These are phyloP conservation scores for Glomeris maerens DNA, from an alignment of 1,140 invertebrate genomes.

Conservation along the genomic window DNA sequence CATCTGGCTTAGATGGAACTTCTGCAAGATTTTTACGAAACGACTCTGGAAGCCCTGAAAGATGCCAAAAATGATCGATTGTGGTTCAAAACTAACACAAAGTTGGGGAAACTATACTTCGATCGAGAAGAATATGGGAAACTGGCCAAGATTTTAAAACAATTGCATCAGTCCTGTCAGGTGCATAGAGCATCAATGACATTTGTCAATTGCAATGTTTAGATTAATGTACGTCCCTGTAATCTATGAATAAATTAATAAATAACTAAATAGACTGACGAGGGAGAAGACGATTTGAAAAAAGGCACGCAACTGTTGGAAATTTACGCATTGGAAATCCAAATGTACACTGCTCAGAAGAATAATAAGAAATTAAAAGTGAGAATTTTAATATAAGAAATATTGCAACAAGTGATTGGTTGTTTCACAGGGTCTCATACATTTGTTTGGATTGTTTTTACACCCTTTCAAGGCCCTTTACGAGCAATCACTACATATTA, in stretches of 20 bases:
- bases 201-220: neutral
- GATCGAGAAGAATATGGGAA: constrained; percentile 90
- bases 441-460: constrained; percentile 6
- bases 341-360: constrained; percentile 99
- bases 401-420: neutral
- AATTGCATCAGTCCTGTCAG: constrained; percentile 93
- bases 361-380: constrained; percentile 97
- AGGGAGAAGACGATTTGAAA: constrained; percentile 98
- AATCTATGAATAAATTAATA: too few relatives aligned
- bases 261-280: constrained; percentile 80
- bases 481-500: constrained; percentile 96
- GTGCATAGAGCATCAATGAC: constrained; percentile 31
- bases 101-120: constrained; percentile 96
- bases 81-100: constrained; percentile 99
- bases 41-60: constrained; percentile 91
- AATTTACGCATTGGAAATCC: constrained; percentile 98
- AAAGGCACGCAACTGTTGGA: constrained; percentile 96
- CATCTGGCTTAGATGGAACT: constrained; percentile 96
- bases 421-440: neutral
- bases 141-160: constrained; percentile 90
- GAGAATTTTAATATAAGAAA: constrained; percentile 6
- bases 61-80: constrained; percentile 98
- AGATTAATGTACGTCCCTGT: neutral
- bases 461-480: constrained; percentile 54
- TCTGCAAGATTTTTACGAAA: constrained; percentile 99